Conservation (phyloP, 2,797 vertebrate genomes). For the Paratrypauchen microcephalus region DNA sequence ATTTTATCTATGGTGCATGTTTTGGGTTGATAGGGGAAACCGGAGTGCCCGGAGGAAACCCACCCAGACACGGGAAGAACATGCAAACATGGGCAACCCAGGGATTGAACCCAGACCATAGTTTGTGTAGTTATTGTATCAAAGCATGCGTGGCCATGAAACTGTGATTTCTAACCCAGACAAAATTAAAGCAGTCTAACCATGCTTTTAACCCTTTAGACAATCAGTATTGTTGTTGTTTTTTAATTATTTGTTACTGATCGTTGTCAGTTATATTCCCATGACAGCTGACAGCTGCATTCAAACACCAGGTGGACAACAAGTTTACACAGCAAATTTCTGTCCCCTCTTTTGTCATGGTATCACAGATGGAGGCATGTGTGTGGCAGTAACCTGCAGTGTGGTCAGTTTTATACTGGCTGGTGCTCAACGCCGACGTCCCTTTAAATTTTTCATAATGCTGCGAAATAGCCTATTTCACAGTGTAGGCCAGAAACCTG, state of each 20-base stretch:
- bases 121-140: no score
- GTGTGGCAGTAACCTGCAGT: background rate
- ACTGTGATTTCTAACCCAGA: background rate
- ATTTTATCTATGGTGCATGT: no score
- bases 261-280: background rate
- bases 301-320: slow-evolving; percentile 40
- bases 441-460: slow-evolving; percentile 21
- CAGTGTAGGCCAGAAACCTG: slow-evolving; percentile 25
- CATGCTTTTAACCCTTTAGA: background rate
- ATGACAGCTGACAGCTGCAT: slow-evolving; percentile 52
- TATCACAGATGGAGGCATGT: background rate
- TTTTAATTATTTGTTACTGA: background rate
- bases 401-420: background rate
- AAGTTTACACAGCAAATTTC: slow-evolving; percentile 12
- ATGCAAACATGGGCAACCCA: no score
- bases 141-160: background rate
- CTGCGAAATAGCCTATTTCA: slow-evolving; percentile 14
- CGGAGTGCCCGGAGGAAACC: no score
- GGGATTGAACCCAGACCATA: no score
- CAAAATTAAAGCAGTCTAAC: background rate
- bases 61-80: no score
- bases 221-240: background rate
- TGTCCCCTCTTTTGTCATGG: slow-evolving; percentile 9
- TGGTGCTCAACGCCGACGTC: background rate
- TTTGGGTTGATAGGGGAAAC: no score